A percentile compares a stretch with the other conserved stretches of the same genome.
Conservation (phyloP, 2,113 vertebrate genomes). For the Prunella fulvescens region DNA sequence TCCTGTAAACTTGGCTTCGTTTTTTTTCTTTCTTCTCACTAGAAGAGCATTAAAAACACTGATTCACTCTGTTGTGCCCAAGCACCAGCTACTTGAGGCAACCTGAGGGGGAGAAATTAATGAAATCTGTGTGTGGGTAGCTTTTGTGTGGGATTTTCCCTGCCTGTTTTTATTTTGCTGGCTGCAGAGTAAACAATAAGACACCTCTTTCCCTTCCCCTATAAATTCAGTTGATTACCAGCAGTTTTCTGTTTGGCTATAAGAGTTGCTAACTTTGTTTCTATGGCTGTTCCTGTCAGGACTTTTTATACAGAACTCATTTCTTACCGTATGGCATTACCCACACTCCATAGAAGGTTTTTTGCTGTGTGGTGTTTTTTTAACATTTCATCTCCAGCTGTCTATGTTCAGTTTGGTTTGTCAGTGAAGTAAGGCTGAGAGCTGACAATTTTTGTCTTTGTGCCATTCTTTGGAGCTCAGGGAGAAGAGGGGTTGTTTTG, state of each 20-base stretch:
- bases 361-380: background rate
- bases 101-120: background rate
- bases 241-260: background rate
- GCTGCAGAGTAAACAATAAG: background rate
- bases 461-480: background rate
- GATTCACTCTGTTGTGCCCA: background rate
- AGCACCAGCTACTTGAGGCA: background rate
- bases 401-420: background rate
- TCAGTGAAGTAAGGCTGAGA: background rate
- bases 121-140: background rate
- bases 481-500: background rate
- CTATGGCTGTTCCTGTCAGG: background rate
- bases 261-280: background rate
- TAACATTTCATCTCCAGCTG: background rate
- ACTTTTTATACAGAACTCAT: background rate
- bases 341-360: background rate
- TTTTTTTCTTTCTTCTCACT: background rate
- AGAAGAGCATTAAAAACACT: background rate
- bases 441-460: background rate
- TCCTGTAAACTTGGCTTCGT: background rate
- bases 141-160: background rate
- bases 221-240: background rate
- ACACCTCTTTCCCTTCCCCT: background rate
- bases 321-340: background rate
- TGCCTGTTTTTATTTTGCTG: conserved; percentile 12